These are phyloP conservation scores for Penaeus chinensis DNA, from an alignment of 1,140 invertebrate species.

Conservation along the genomic window DNA sequence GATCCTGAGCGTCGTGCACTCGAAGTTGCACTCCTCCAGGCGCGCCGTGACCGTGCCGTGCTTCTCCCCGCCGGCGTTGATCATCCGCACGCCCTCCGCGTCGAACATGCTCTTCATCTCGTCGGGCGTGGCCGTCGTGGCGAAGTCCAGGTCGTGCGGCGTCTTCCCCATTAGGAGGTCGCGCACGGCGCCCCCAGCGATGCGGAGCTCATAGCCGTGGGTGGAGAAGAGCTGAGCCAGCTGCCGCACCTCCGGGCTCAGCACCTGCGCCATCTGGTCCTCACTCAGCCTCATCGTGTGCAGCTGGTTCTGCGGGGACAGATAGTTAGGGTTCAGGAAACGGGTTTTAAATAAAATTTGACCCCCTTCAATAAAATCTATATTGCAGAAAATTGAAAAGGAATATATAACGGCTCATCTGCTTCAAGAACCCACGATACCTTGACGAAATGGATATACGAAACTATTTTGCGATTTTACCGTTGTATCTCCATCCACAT, in stretches of 20 bases:
- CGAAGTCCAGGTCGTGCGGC: conserved; percentile 97
- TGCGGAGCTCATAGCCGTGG: conserved; percentile 59
- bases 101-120: conserved; percentile 97
- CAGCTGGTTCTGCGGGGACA: conserved; percentile 17
- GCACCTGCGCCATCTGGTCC: conserved; percentile 47
- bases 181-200: conserved; percentile 68
- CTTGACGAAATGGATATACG: no score
- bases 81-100: conserved; percentile 86
- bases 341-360: no score
- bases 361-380: no score
- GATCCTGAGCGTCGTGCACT: conserved; percentile 92
- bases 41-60: conserved; percentile 98
- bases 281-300: conserved; percentile 60
- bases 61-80: conserved; percentile 93
- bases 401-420: no score
- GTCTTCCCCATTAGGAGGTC: conserved; percentile 89
- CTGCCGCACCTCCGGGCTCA: conserved; percentile 47
- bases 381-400: no score
- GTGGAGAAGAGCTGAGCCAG: conserved; percentile 49
- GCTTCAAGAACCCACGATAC: no score
- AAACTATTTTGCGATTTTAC: no score
- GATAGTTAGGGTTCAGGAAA: neutral
- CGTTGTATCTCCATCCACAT: no score
- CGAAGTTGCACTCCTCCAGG: conserved; percentile 94
- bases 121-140: conserved; percentile 94